Evolutionary conservation across 1,140 invertebrate species (phyloP), one percentile per base, ranked within the genome.

Genomic region (Grapholita molesta): DNA sequence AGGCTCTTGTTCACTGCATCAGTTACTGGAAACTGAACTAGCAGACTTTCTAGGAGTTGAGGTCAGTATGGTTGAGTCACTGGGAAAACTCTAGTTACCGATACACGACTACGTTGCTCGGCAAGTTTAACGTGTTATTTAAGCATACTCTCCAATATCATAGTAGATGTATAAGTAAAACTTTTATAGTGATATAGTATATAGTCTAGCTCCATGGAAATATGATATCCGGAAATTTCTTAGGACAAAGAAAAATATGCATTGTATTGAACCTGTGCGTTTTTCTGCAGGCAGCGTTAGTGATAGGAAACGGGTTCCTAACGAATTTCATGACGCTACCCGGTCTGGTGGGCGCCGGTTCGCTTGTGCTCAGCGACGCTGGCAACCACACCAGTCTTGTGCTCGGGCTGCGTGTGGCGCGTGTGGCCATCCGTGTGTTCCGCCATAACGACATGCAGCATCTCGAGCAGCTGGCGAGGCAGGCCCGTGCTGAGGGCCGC

Each of bases 241-340:
- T 35, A 35, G 5, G 6, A 9, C 33, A 11, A 3, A 11, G 2
- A 2, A 1, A 11, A 9, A 9, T 11, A 35, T 35, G 3, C 33
- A 35, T 8, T 9, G 9, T 35, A 35, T 35, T 9, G 11, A 35
- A 35, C 2, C 2, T 2, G 9, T 1, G 9, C 33, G 5, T 35
- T 11, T 9, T 1, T 25, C 15, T 15, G 15, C 79, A 89, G 86
- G 76, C 94, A 79, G 97, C 98, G 3, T 96, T 99, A 69, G 97
- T 98, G 9, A 98, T 99, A 90, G 98, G 97, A 48, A 99, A 99
- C 99, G 99, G 99, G 4, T 99, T 99, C 91, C 98, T 98, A 23
- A 99, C 99, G 0, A 99, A 99, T 93, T 94, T 98, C 0, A 94
- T 99, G 69, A 99, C 98, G 85, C 93, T 99, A 73, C 98, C 98